Base-by-base conservation (phyloP, 2,888 invertebrate species). In the Cephus runcator region DNA sequence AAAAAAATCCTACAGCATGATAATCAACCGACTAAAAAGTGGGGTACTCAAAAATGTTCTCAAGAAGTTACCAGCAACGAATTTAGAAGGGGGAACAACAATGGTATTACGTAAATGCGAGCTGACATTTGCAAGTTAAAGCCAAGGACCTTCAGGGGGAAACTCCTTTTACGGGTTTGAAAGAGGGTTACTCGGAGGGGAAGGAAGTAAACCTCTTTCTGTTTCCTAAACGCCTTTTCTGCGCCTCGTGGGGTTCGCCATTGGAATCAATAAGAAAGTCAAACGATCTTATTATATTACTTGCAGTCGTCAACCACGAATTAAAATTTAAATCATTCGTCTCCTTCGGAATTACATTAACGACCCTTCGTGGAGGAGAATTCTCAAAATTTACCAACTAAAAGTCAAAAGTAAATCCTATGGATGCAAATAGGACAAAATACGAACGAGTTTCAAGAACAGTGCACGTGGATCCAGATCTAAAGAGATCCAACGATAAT, bases 91-190 rank as follows among this genome's bases (percentile, higher is more conserved):
- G 77, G 35, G 69, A 73, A 77, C 77, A 73, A 77, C 77, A 71
- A 30, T n/a, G 71, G 34, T 71, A 77, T 77, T 77, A 77, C 77
- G 69, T 71, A 77, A 77, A 77, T 77, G 75, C 74, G 75, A 34
- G 71, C 34, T 71, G 75, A 77, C 69, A 75, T 77, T 78, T 77
- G 77, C 77, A 75, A 75, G 73, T 74, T 40, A 69, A 76, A 36
- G 75, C 69, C 35, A 73, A 78, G n/a, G 33, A 69, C 40, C 69
- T 76, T n/a, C 4, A 15, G 36, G 23, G n/a, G 68, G 33, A 56
- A 35, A 71, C 34, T 30, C 34, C 34, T 35, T 35, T 31, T 23
- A 31, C 40, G 6, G 40, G 23, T 56, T 56, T 56, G 15, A 56
- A 40, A 56, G 40, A 56, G 40, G 40, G 40, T 56, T 56, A 23